Evolutionary conservation across 2,113 vertebrate genomes (phyloP).

Genomic region (Chaetops frenatus): DNA sequence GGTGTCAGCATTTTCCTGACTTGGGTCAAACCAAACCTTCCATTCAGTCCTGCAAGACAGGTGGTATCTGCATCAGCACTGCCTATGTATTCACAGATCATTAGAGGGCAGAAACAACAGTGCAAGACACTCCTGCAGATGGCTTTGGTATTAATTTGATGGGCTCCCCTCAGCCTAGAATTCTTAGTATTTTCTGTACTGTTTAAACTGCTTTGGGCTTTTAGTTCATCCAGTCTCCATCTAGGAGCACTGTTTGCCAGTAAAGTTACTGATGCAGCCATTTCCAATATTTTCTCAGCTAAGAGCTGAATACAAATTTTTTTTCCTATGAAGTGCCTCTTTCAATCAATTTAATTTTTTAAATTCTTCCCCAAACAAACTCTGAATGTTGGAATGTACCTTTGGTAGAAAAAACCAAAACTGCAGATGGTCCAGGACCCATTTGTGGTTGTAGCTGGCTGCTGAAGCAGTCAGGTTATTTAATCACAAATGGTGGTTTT

Average conservation of each 20-base stretch:
- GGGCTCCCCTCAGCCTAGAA: not conserved
- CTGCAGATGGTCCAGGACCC: not conserved
- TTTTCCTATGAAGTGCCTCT: not conserved
- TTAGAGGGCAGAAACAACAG: not conserved
- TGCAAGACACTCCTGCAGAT: not conserved
- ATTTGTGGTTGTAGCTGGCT: not conserved
- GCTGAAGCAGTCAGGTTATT: not conserved
- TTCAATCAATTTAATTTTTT: not conserved
- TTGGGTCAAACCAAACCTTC: not conserved
- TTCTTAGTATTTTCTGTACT: not conserved
- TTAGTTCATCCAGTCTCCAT: not conserved
- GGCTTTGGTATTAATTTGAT: not conserved
- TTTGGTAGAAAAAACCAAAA: not conserved
- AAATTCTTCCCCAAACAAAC: not conserved
- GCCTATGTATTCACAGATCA: not conserved
- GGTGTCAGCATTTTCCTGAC: not conserved
- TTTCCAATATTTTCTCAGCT: not conserved
- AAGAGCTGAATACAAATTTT: not conserved
- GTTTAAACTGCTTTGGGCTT: not conserved
- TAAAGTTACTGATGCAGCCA: not conserved
- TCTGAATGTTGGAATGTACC: not conserved
- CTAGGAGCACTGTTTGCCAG: not conserved
- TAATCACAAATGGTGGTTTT: not conserved
- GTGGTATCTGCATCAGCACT: not conserved
- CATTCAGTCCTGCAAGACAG: not conserved